Conservation (phyloP, 2,797 vertebrate genomes). For the Mareca strepera region DNA sequence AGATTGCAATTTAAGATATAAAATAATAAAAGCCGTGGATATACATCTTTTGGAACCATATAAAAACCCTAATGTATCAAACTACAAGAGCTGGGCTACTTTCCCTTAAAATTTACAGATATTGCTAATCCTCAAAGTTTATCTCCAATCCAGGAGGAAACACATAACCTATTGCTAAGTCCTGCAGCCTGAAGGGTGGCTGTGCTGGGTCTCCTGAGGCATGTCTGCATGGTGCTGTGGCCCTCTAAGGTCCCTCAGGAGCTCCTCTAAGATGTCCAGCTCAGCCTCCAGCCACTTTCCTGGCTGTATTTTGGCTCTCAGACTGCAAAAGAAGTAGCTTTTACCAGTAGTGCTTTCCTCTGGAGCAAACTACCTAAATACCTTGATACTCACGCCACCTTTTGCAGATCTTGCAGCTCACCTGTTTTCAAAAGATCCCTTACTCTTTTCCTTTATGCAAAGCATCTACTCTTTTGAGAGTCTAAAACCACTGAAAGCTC, state of each 20-base stretch:
- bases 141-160: neutral
- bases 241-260: neutral
- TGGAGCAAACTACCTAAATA: neutral
- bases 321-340: neutral
- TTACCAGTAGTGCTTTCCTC: neutral
- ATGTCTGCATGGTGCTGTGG: neutral
- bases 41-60: neutral
- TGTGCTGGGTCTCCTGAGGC: neutral
- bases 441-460: neutral
- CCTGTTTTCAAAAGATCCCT: constrained; percentile 4
- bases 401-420: neutral
- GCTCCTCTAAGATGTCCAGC: neutral
- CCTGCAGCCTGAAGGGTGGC: neutral
- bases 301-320: neutral
- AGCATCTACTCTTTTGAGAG: neutral
- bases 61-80: neutral
- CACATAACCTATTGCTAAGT: neutral
- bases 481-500: neutral
- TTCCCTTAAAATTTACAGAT: neutral
- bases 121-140: neutral
- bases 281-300: neutral
- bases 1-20: neutral
- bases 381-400: neutral
- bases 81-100: neutral
- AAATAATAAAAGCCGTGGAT: neutral